Evolutionary conservation across 2,888 invertebrate species (phyloP), one percentile per base, ranked within the genome.

Genomic region (Actias luna): DNA sequence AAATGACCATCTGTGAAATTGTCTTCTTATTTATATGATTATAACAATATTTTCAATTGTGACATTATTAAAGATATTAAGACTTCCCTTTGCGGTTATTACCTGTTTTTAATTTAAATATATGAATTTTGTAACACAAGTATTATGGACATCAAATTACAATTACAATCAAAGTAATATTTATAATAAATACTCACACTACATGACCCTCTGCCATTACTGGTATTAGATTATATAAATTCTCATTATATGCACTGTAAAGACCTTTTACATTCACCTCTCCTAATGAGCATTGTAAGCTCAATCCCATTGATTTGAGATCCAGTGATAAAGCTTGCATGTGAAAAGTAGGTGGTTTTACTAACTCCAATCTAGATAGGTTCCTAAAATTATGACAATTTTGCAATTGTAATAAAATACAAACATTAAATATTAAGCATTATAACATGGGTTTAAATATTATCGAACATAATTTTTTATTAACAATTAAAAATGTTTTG

Each of bases 151-250:
- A n/a, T n/a, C n/a, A n/a, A n/a, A n/a, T n/a, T n/a, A n/a, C n/a
- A 33, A 33, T 5, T 8, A 33, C 8, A 5, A 33, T 33, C 33
- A 46, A 22, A 18, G 8, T 46, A 46, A 18, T 46, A 22, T 22
- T 8, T 14, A 46, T 14, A 31, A 57, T 58, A 61, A 58, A 63
- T 65, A 89, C 92, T 92, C 71, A 92, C 92, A 92, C 67, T 65
- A 92, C 81, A 85, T 92, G 92, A 14, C 92, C 92, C 69, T 92
- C 92, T 12, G 91, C 86, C 78, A 92, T 81, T 0, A 92, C 90
- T 2, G 92, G 92, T 68, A 92, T 87, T 46, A 92, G 79, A 69
- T 92, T 92, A 67, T 89, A 92, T 2, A 92, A 81, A 74, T 92
- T 92, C 63, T 92, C 92, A 77, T 92, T 92, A 69, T 88, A 91